These are phyloP conservation scores for Tethya wilhelma DNA, from an alignment of 37 sponge, comb jelly and placozoan genomes.

Conservation along the genomic window DNA sequence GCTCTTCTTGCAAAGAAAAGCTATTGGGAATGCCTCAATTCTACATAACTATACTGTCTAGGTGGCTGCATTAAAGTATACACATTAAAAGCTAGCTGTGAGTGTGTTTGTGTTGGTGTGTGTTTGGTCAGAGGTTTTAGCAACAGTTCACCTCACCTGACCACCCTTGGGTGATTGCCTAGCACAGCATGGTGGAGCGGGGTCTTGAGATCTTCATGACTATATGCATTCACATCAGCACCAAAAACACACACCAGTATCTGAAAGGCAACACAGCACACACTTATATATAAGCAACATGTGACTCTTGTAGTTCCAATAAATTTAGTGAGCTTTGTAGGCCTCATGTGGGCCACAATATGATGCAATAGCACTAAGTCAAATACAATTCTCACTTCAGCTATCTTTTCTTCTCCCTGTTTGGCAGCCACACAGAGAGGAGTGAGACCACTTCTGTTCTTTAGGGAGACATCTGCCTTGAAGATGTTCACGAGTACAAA, in stretches of 20 bases:
- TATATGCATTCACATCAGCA: constrained; percentile 22
- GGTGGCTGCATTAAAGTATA: background rate
- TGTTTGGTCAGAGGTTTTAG: no score
- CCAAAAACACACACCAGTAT: constrained; percentile 82
- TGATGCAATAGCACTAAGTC: no score
- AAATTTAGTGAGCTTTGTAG: no score
- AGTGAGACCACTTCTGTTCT: constrained; percentile 43
- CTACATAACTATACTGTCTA: background rate
- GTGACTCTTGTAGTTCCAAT: background rate
- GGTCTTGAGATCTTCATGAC: constrained; percentile 9
- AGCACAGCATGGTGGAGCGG: constrained; percentile 70
- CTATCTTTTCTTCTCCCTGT: constrained; percentile 48
- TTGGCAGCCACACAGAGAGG: constrained; percentile 63
- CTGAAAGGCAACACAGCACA: constrained; percentile 7
- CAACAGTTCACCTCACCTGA: no score
- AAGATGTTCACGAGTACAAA: constrained; percentile 34
- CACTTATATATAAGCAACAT: no score
- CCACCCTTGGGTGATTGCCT: constrained; percentile 22
- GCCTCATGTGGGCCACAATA: background rate
- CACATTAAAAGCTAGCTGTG: no score
- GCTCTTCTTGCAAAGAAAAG: no score
- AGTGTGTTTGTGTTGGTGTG: no score
- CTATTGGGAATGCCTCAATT: background rate
- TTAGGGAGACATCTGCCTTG: constrained; percentile 44
- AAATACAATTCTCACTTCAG: constrained; percentile 47